These are phyloP conservation scores for Enteromius anoplus DNA, from an alignment of 2,797 vertebrate genomes.

Conservation along the genomic window DNA sequence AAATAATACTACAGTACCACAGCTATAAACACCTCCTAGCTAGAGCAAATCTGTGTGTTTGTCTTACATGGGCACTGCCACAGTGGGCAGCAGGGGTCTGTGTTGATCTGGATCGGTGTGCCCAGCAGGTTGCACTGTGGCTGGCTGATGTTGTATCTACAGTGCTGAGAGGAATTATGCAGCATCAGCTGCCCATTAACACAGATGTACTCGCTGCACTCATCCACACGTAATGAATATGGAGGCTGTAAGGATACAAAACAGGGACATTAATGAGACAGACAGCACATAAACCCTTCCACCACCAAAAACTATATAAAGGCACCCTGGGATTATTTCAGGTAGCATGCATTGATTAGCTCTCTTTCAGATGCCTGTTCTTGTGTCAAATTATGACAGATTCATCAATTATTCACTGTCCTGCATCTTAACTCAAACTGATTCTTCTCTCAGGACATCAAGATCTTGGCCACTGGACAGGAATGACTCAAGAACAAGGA, in stretches of 20 bases:
- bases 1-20: not conserved
- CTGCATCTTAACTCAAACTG: not conserved
- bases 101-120: slow-evolving; percentile 90
- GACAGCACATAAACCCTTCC: not conserved
- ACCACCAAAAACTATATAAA: not conserved
- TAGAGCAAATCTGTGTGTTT: not conserved
- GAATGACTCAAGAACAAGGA: slow-evolving; percentile 34
- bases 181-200: slow-evolving; percentile 89
- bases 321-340: not conserved
- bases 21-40: not conserved
- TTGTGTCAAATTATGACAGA: not conserved
- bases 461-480: slow-evolving; percentile 28
- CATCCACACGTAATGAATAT: slow-evolving; percentile 88
- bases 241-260: slow-evolving; percentile 78
- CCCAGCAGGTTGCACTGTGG: slow-evolving; percentile 94
- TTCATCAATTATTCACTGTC: not conserved
- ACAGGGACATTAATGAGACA: not conserved
- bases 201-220: slow-evolving; percentile 93
- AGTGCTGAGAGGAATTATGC: slow-evolving; percentile 92
- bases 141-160: slow-evolving; percentile 85
- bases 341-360: not conserved
- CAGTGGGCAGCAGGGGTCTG: slow-evolving; percentile 91
- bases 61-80: slow-evolving; percentile 96
- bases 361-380: not conserved
- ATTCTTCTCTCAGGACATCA: slow-evolving; percentile 9